phyloP scores from a whole-genome alignment of 2,888 invertebrate species.

The Ditylenchus weischeri region DNA sequence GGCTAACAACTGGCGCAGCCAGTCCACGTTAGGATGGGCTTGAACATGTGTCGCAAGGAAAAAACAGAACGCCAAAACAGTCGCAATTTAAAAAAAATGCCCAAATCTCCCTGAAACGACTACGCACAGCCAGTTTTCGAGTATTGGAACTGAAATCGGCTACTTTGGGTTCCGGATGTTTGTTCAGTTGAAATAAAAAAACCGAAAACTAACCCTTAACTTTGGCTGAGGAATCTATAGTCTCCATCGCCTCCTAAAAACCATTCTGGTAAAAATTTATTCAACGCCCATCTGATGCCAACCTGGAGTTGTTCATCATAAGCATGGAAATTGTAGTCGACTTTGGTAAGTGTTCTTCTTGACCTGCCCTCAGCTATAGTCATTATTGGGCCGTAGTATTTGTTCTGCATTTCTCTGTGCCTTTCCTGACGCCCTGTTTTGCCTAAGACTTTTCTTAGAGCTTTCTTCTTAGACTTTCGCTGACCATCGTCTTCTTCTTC shows the following conservation, averaged over 20 bases:
- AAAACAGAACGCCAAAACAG: too few relatives aligned
- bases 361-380: conserved; percentile 50
- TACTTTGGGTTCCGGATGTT: too few relatives aligned
- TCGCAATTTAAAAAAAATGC: too few relatives aligned
- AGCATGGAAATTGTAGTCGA: conserved; percentile 78
- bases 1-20: too few relatives aligned
- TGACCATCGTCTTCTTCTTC: conserved; percentile 37
- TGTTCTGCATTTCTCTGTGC: conserved; percentile 10
- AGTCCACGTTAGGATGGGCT: too few relatives aligned
- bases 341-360: conserved; percentile 56
- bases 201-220: conserved; percentile 8
- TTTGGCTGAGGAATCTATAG: conserved; percentile 10
- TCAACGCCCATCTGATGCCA: not conserved
- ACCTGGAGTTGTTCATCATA: conserved; percentile 81
- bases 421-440: conserved; percentile 16
- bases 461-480: conserved; percentile 44
- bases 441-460: conserved; percentile 37
- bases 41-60: too few relatives aligned
- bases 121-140: too few relatives aligned
- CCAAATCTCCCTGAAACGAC: too few relatives aligned
- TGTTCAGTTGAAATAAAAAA: not conserved
- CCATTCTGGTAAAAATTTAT: not conserved
- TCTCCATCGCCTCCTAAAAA: conserved; percentile 25
- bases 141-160: too few relatives aligned
- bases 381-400: conserved; percentile 32